Evolutionary conservation across 2,113 vertebrate species (phyloP), one percentile per base, ranked within the genome.

Genomic region (Gobio gobio): DNA sequence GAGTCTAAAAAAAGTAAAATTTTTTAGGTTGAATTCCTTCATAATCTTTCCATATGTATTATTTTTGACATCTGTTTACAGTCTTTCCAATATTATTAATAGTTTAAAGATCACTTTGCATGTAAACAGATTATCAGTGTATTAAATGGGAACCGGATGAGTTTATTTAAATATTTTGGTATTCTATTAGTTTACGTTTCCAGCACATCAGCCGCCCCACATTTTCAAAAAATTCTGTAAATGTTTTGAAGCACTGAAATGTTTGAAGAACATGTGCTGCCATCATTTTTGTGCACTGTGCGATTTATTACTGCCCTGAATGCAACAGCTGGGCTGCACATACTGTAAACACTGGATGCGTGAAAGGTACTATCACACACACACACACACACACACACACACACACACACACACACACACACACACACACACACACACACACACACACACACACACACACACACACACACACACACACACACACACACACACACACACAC

Each of bases 221-320:
- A 47, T 64, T 79, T 29, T 29, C 58, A 4, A 79, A 79, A 64
- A 4, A 63, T 61, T 45, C 10, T 18, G 40, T 47, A 12, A 64
- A 47, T 47, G 40, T 45, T 79, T 79, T 79, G 33, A 79, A 26
- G 36, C n/a, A 2, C 36, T 63, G 56, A 79, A 79, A 43, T 79
- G 78, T 79, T 79, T 79, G 40, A 64, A 47, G 78, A 64, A 64
- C 58, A 80, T 80, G 78, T 79, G 40, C 40, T 64, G 58, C 58
- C 58, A 47, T 80, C 4, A 49, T 54, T 51, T 47, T 14, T 13
- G 20, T 26, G 13, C 40, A 43, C 6, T 54, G 61, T 68, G 20
- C 70, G 36, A 79, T 84, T 80, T 80, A 87, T 63, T 9, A 33
- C 36, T 77, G 54, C 73, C 43, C n/a, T 81, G 43, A 77, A 58